Conservation (phyloP, 2,888 invertebrate species). For the Eudemis profundana region DNA sequence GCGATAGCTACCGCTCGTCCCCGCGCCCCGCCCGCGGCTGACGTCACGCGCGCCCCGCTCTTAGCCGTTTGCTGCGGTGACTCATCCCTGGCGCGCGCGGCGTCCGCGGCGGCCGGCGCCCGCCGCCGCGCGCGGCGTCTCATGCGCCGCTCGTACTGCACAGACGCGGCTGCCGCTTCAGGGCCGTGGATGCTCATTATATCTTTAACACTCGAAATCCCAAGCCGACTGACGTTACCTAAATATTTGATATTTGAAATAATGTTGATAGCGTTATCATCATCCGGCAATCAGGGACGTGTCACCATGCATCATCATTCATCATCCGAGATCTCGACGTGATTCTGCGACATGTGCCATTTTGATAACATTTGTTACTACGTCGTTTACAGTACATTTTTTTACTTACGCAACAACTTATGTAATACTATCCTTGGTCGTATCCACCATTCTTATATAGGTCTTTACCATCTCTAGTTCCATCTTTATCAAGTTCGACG, state of each 20-base stretch:
- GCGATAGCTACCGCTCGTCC: no score
- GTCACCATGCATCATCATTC: slow-evolving; percentile 75
- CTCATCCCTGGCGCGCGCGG: no score
- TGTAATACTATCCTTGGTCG: slow-evolving; percentile 20
- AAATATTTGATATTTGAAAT: slow-evolving; percentile 45
- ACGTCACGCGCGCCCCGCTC: no score
- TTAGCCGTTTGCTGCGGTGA: no score
- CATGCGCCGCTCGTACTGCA: no score
- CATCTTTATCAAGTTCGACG: slow-evolving; percentile 7
- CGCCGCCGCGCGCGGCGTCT: no score
- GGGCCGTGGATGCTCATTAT: no score
- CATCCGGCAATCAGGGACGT: slow-evolving; percentile 60
- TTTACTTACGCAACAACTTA: slow-evolving; percentile 51
- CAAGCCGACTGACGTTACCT: slow-evolving; percentile 43
- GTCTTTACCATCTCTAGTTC: slow-evolving; percentile 22
- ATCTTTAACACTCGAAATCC: slow-evolving; percentile 40
- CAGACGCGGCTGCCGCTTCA: no score
- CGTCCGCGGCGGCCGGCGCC: no score
- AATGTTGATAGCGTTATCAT: slow-evolving; percentile 62
- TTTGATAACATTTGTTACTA: slow-evolving; percentile 60
- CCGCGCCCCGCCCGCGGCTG: no score
- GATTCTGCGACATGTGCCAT: slow-evolving; percentile 62
- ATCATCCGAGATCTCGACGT: slow-evolving; percentile 75
- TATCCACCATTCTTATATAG: slow-evolving; percentile 22
- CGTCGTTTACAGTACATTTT: slow-evolving; percentile 50